These are phyloP conservation scores for Picus viridis DNA, from an alignment of 2,797 vertebrate species.

Conservation along the genomic window DNA sequence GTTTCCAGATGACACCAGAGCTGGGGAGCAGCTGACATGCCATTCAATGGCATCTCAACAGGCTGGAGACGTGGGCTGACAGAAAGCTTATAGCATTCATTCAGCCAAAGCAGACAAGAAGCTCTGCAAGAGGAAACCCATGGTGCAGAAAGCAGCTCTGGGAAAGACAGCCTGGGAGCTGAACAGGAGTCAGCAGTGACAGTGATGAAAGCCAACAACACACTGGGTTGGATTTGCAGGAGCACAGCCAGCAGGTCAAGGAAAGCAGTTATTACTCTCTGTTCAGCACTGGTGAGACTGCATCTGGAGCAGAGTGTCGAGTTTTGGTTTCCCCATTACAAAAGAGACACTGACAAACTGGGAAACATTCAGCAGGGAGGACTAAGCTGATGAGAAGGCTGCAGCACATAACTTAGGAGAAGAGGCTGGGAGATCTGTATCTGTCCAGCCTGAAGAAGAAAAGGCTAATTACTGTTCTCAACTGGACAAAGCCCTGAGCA, in stretches of 20 bases:
- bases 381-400: neutral
- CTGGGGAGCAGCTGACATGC: neutral
- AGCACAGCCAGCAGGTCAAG: neutral
- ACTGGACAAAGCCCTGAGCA: neutral
- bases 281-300: neutral
- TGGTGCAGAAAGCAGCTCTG: neutral
- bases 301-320: neutral
- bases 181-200: fast-evolving
- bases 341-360: neutral
- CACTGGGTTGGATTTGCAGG: fast-evolving
- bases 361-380: neutral
- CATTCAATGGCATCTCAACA: neutral
- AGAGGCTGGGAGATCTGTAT: neutral
- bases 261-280: neutral
- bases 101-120: neutral
- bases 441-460: neutral
- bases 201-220: neutral
- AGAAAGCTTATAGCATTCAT: neutral
- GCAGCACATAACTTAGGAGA: neutral
- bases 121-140: neutral
- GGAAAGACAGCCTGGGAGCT: neutral
- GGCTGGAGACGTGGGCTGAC: neutral
- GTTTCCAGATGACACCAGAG: neutral
- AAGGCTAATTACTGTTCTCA: neutral
- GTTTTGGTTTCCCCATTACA: neutral